Evolutionary conservation across 2,888 invertebrate genomes (phyloP).

Genomic region (Ligdia adustata): DNA sequence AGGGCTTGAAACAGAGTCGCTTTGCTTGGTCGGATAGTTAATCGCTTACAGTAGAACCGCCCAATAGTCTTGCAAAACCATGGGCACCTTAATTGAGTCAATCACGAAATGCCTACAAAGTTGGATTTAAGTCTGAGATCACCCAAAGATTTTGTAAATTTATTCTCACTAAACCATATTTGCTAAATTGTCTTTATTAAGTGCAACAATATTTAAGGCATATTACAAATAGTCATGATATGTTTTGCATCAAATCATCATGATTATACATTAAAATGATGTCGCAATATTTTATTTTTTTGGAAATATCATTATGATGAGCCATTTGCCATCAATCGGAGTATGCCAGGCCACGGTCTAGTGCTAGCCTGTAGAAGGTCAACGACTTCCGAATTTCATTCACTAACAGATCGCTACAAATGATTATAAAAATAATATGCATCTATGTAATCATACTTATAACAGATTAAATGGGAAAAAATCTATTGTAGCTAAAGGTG

Average conservation of each 20-base stretch:
- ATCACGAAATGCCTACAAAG: slow-evolving; percentile 50
- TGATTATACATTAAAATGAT: too few species aligned
- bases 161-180: too few species aligned
- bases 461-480: slow-evolving; percentile 12
- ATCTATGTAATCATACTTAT: slow-evolving; percentile 23
- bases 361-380: slow-evolving; percentile 46
- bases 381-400: slow-evolving; percentile 52
- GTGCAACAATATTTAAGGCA: too few species aligned
- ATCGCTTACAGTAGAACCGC: slow-evolving; percentile 9
- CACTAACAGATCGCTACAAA: slow-evolving; percentile 33
- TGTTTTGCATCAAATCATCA: too few species aligned
- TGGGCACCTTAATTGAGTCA: slow-evolving; percentile 51
- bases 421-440: slow-evolving; percentile 32
- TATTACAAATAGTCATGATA: too few species aligned
- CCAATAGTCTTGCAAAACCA: slow-evolving; percentile 4
- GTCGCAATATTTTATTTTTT: too few species aligned
- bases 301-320: too few species aligned
- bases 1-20: too few species aligned
- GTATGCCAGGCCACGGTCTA: slow-evolving; percentile 52
- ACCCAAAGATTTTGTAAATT: too few species aligned
- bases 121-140: slow-evolving; percentile 38
- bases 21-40: too few species aligned
- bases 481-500: slow-evolving; percentile 26
- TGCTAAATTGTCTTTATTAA: too few species aligned
- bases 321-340: slow-evolving; percentile 29